phyloP scores from a whole-genome alignment of 64 coral and sea anemone species.

The Astreopora myriophthalma region DNA sequence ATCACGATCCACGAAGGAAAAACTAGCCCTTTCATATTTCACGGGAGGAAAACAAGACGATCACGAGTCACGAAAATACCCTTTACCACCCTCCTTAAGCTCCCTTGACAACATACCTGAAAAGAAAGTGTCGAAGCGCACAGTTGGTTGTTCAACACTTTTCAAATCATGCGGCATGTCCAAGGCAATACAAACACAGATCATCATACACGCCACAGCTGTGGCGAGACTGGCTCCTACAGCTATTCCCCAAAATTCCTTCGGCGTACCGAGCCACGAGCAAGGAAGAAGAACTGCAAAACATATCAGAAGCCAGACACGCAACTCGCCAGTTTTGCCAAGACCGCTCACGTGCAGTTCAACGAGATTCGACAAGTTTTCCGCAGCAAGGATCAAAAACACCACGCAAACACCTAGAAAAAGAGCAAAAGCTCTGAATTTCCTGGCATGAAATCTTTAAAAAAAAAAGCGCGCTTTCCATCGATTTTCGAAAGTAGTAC shows the following conservation, averaged over 20 bases:
- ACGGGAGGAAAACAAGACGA: too few species aligned
- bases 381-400: constrained; percentile 85
- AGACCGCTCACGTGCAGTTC: constrained; percentile 31
- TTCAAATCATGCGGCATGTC: constrained; percentile 64
- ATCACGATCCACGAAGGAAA: too few species aligned
- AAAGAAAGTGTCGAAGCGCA: constrained; percentile 76
- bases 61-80: too few species aligned
- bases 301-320: constrained; percentile 85
- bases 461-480: too few species aligned
- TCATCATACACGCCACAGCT: constrained; percentile 83
- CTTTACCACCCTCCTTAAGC: too few species aligned
- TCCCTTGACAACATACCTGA: constrained; percentile 63
- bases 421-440: background rate
- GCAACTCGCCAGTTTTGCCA: constrained; percentile 39
- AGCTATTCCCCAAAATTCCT: constrained; percentile 94
- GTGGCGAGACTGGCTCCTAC: constrained; percentile 83
- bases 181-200: constrained; percentile 70
- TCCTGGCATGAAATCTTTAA: background rate
- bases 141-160: constrained; percentile 26
- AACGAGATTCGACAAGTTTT: constrained; percentile 77
- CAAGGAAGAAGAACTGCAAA: constrained; percentile 74
- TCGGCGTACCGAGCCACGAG: constrained; percentile 92
- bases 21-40: too few species aligned
- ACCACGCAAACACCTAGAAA: constrained; percentile 81
- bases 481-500: too few species aligned